phyloP scores from a whole-genome alignment of 2,888 invertebrate species.

The Rhingia campestris region DNA sequence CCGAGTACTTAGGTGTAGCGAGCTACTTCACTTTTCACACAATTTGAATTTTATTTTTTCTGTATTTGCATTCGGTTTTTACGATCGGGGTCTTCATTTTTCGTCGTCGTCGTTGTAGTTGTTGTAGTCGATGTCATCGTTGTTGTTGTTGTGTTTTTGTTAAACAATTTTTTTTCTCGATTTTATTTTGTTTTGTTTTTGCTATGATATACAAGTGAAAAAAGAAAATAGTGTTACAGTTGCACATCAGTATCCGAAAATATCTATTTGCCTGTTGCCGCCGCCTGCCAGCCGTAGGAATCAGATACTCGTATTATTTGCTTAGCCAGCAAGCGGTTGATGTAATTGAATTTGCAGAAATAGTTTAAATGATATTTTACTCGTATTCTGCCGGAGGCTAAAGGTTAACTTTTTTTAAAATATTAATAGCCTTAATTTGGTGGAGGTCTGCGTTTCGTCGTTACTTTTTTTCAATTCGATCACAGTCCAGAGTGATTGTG shows the following conservation, averaged over 20 bases:
- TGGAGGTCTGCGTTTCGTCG: constrained; percentile 17
- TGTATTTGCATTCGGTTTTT: constrained; percentile 24
- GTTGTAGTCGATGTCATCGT: not conserved
- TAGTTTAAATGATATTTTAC: constrained; percentile 72
- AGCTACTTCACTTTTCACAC: constrained; percentile 65
- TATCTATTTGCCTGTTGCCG: constrained; percentile 42
- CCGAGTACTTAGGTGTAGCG: constrained; percentile 72
- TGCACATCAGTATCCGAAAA: constrained; percentile 73
- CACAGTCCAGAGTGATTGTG: constrained; percentile 25
- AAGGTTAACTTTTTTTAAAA: constrained; percentile 63
- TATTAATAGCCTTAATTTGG: constrained; percentile 67
- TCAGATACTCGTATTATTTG: constrained; percentile 69
- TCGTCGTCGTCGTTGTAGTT: constrained; percentile 9
- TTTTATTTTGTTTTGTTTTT: constrained; percentile 10
- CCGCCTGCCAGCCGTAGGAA: constrained; percentile 44
- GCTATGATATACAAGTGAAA: constrained; percentile 56
- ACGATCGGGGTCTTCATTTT: constrained; percentile 19
- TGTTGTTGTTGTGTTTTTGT: not conserved
- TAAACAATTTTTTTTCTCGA: constrained; percentile 8
- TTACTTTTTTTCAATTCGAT: constrained; percentile 41
- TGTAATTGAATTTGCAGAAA: constrained; percentile 72
- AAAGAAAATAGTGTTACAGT: constrained; percentile 72
- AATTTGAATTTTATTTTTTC: constrained; percentile 19
- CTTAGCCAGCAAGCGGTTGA: constrained; percentile 71
- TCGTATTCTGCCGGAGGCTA: constrained; percentile 67